phyloP scores from a whole-genome alignment of 2,888 invertebrate genomes.

The Crepidodera aurea region DNA sequence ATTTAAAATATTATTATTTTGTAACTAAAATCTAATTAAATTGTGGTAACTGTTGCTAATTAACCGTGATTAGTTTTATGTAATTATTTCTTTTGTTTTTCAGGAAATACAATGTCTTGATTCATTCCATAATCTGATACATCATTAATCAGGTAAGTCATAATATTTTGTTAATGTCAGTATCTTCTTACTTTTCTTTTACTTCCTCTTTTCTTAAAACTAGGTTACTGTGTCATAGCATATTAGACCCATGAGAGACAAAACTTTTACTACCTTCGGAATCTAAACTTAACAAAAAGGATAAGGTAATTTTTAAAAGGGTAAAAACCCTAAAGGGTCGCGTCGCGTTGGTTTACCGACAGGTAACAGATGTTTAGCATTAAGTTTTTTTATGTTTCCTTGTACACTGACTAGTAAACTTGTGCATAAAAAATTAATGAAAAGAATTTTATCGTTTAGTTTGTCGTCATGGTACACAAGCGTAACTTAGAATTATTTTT shows the following conservation, averaged over 20 bases:
- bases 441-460: conserved; percentile 12
- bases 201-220: conserved; percentile 2
- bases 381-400: conserved; percentile 18
- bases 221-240: conserved; percentile 18
- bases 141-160: conserved; percentile 6
- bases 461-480: conserved; percentile 5
- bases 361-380: conserved; percentile 26
- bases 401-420: not conserved
- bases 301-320: conserved; percentile 2
- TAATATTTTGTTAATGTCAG: not conserved
- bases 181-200: not conserved
- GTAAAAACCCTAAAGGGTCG: conserved; percentile 12
- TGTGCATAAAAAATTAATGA: conserved; percentile 23
- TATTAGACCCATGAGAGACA: not conserved
- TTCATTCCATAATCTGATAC: not conserved
- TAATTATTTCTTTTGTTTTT: conserved; percentile 7
- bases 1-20: no score
- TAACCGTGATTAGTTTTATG: no score
- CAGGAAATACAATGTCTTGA: not conserved
- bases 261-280: conserved; percentile 7
- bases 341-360: conserved; percentile 9
- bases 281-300: conserved; percentile 16
- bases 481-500: not conserved
- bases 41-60: no score
- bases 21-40: no score